Evolutionary conservation across 2,888 invertebrate species (phyloP).

Genomic region (Polydrusus pterygomalis): DNA sequence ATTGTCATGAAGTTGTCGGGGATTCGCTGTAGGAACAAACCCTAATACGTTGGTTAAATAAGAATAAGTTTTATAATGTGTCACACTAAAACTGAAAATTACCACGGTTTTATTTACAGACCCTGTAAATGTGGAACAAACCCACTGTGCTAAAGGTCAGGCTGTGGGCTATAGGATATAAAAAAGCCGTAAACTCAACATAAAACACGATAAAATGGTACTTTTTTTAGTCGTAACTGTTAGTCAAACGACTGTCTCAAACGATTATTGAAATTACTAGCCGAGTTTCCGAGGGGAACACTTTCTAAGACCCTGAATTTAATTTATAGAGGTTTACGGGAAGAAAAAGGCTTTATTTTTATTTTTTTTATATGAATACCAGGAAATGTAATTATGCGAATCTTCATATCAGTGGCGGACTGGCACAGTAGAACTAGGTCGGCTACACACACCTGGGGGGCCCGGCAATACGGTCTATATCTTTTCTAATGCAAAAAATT

Average conservation of each 20-base stretch:
- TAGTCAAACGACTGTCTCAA: conserved; percentile 38
- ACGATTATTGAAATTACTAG: conserved; percentile 30
- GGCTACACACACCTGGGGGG: no score
- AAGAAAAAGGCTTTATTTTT: conserved; percentile 8
- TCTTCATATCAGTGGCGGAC: no score
- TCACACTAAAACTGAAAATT: no score
- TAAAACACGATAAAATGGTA: conserved; percentile 58
- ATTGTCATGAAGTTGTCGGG: no score
- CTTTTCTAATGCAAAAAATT: no score
- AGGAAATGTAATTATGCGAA: not conserved
- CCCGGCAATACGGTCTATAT: no score
- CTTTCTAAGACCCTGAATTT: conserved; percentile 15
- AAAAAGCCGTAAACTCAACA: conserved; percentile 35
- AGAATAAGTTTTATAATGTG: no score
- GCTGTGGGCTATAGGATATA: conserved; percentile 25
- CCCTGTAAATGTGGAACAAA: not conserved
- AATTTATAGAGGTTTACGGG: conserved; percentile 20
- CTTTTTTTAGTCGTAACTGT: conserved; percentile 37
- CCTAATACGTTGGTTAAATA: no score
- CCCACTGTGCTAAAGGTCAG: conserved; percentile 2
- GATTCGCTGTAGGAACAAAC: no score
- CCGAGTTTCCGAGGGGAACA: conserved; percentile 12
- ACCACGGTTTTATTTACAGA: not conserved
- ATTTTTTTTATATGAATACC: conserved; percentile 15
- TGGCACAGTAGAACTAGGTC: no score